Percentiles rank a stretch among this genome's conserved stretches.
phyloP scores from a whole-genome alignment of 1,140 invertebrate species.

The Cherax quadricarinatus region DNA sequence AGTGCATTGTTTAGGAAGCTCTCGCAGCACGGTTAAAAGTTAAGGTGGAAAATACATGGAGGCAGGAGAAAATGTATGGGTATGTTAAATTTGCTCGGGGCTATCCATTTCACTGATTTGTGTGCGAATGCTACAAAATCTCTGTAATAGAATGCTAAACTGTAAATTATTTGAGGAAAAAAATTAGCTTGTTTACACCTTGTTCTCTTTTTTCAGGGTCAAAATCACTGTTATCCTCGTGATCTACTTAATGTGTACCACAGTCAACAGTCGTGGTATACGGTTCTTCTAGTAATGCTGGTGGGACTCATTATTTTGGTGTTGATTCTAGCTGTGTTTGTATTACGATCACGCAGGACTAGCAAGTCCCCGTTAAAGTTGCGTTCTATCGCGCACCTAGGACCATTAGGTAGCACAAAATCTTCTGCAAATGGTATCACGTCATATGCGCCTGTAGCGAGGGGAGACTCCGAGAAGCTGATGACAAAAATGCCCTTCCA shows the following conservation, averaged over 20 bases:
- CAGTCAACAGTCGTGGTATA: constrained; percentile 51
- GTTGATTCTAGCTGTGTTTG: constrained; percentile 40
- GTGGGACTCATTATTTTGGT: constrained; percentile 39
- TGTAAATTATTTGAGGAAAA: too few relatives aligned
- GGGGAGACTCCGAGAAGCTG: constrained; percentile 26
- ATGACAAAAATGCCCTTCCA: constrained; percentile 52
- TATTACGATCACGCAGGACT: constrained; percentile 14
- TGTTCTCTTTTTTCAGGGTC: constrained; percentile 31
- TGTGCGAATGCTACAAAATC: too few relatives aligned
- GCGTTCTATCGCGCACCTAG: neutral
- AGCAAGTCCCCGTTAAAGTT: neutral
- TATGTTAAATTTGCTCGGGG: too few relatives aligned
- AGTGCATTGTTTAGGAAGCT: too few relatives aligned
- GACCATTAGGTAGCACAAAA: constrained; percentile 6
- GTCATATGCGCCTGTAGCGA: constrained; percentile 15
- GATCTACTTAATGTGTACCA: constrained; percentile 20
- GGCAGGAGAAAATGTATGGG: too few relatives aligned
- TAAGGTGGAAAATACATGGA: too few relatives aligned
- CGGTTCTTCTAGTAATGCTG: constrained; percentile 16
- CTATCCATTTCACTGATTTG: too few relatives aligned
- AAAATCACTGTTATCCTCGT: constrained; percentile 47
- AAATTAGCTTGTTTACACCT: too few relatives aligned
- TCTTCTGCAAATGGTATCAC: constrained; percentile 21
- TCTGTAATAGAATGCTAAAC: too few relatives aligned
- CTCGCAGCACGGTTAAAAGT: too few relatives aligned